Evolutionary conservation across 1,140 invertebrate species (phyloP).

Genomic region (Trichonephila inaurata): DNA sequence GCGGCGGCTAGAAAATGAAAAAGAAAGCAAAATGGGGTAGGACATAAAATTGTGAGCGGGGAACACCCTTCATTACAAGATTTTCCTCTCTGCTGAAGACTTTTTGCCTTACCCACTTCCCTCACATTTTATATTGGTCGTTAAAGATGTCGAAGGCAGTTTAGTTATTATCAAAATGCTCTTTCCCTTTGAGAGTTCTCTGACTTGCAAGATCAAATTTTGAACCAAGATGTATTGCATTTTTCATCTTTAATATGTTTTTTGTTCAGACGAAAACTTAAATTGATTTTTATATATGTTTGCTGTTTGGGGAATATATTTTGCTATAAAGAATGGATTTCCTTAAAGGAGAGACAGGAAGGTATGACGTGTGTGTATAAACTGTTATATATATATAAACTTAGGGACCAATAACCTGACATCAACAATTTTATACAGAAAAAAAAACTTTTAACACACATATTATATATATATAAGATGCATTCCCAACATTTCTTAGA

Average conservation of each 20-base stretch:
- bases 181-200: not conserved
- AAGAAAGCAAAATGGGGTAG: conserved; percentile 1
- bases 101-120: not conserved
- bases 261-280: not conserved
- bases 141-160: conserved; percentile 6
- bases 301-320: too few relatives aligned
- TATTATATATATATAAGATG: too few relatives aligned
- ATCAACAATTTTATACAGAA: too few relatives aligned
- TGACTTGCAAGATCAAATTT: not conserved
- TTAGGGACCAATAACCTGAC: too few relatives aligned
- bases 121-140: conserved; percentile 6
- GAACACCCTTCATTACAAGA: conserved; percentile 49
- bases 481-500: too few relatives aligned
- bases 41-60: not conserved
- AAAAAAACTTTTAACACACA: too few relatives aligned
- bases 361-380: too few relatives aligned
- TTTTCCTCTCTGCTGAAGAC: not conserved
- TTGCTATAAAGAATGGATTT: too few relatives aligned
- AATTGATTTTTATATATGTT: not conserved
- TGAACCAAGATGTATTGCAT: not conserved
- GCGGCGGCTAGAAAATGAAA: conserved; percentile 2
- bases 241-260: not conserved
- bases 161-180: not conserved
- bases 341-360: too few relatives aligned
- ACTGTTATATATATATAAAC: too few relatives aligned